A percentile compares a stretch with the other conserved stretches of the same genome.
phyloP scores from a whole-genome alignment of 2,888 invertebrate genomes.

The Lasioglossum malachurum region DNA sequence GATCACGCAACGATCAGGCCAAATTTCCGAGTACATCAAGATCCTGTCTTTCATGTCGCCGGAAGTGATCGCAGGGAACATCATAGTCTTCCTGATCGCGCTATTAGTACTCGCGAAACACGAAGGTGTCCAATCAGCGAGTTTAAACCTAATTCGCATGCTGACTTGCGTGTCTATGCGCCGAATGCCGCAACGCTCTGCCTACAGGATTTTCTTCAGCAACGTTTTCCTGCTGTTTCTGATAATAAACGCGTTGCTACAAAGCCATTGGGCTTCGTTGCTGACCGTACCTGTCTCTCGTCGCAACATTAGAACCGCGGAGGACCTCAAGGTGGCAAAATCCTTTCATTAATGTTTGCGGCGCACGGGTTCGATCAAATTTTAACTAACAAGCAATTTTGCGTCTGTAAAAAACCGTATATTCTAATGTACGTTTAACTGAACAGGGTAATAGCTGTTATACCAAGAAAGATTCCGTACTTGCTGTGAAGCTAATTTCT shows the following conservation, averaged over 20 bases:
- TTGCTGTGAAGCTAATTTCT: no score
- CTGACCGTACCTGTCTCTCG: conserved; percentile 54
- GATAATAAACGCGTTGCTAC: conserved; percentile 59
- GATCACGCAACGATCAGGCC: conserved; percentile 48
- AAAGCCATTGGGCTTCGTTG: conserved; percentile 63
- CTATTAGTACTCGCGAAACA: conserved; percentile 32
- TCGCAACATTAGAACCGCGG: conserved; percentile 52
- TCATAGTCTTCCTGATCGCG: conserved; percentile 17
- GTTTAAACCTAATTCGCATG: conserved; percentile 62
- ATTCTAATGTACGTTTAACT: no score
- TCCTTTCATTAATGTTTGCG: no score
- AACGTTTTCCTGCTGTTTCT: conserved; percentile 50
- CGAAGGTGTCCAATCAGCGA: conserved; percentile 41
- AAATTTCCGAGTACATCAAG: conserved; percentile 55
- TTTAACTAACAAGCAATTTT: no score
- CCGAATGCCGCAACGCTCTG: conserved; percentile 29
- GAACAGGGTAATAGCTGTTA: no score
- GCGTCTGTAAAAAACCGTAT: no score
- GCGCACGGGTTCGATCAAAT: no score
- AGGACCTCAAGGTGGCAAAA: conserved; percentile 55
- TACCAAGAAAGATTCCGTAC: no score
- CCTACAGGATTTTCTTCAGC: conserved; percentile 55
- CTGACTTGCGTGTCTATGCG: conserved; percentile 51
- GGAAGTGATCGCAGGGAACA: not conserved
- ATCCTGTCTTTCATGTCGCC: conserved; percentile 50